Evolutionary conservation across 2,888 invertebrate genomes (phyloP).

Genomic region (Acanthosoma haemorrhoidale): DNA sequence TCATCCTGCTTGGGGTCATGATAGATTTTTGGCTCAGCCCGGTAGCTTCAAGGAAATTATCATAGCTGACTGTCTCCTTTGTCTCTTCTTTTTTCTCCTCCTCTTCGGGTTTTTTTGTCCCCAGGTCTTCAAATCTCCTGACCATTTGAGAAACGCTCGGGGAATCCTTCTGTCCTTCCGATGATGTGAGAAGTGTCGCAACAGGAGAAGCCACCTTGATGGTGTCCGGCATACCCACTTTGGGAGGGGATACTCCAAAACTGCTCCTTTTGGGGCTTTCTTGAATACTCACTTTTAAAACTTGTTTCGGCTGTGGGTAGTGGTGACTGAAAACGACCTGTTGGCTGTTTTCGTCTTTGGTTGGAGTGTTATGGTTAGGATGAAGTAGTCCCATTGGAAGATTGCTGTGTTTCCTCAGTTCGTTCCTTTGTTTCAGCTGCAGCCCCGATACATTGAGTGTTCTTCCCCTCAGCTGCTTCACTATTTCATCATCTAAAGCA

Average conservation of each 20-base stretch:
- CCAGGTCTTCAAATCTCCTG: constrained; percentile 41
- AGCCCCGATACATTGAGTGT: constrained; percentile 37
- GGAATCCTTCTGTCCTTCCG: constrained; percentile 40
- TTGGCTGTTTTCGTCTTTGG: constrained; percentile 18
- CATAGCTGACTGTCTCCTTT: constrained; percentile 49
- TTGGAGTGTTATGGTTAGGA: constrained; percentile 38
- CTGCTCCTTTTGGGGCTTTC: constrained; percentile 34
- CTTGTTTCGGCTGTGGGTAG: constrained; percentile 25
- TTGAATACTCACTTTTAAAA: constrained; percentile 34
- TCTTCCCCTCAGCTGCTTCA: constrained; percentile 39
- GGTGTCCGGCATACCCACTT: constrained; percentile 37
- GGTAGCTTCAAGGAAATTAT: constrained; percentile 71
- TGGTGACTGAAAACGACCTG: constrained; percentile 28
- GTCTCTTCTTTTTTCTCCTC: constrained; percentile 39
- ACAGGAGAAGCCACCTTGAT: constrained; percentile 41
- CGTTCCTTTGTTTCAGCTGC: constrained; percentile 35
- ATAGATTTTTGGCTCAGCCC: constrained; percentile 75
- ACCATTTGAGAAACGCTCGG: constrained; percentile 43
- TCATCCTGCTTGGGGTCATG: constrained; percentile 59
- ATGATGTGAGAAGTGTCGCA: constrained; percentile 37
- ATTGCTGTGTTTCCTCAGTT: constrained; percentile 35
- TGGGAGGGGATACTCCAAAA: constrained; percentile 35
- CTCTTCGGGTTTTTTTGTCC: constrained; percentile 46
- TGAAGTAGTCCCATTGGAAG: constrained; percentile 35
- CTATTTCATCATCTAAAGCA: constrained; percentile 41